A percentile compares a stretch with the other conserved stretches of the same genome.
phyloP scores from a whole-genome alignment of 64 coral and sea anemone genomes.

The Pocillopora verrucosa region DNA sequence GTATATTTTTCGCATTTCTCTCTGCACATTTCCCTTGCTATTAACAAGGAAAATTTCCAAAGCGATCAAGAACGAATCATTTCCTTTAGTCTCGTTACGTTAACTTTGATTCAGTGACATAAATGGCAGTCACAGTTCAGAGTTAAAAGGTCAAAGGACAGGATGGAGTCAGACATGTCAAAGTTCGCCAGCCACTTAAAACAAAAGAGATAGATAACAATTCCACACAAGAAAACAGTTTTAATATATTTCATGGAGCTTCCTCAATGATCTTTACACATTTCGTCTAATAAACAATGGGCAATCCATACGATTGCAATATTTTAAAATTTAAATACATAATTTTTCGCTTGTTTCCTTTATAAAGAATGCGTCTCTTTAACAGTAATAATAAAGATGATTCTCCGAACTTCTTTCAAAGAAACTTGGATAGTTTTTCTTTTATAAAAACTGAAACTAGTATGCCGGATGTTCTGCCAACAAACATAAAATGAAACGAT shows the following conservation, averaged over 20 bases:
- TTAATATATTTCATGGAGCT: conserved; percentile 7
- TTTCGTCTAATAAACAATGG: conserved; percentile 26
- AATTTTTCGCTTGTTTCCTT: background rate
- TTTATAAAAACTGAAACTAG: background rate
- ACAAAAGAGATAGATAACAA: background rate
- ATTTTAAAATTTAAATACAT: conserved; percentile 11
- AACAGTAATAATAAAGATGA: background rate
- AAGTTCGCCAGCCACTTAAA: background rate
- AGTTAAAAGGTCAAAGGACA: no score
- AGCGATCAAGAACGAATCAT: no score
- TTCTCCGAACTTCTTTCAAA: conserved; percentile 10
- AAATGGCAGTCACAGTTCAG: no score
- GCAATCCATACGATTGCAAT: background rate
- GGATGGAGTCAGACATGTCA: no score
- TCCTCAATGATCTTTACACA: conserved; percentile 48
- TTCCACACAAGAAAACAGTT: background rate
- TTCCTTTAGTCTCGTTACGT: no score
- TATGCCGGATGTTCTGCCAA: no score
- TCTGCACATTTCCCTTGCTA: no score
- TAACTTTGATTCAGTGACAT: no score
- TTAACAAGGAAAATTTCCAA: no score
- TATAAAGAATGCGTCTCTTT: background rate
- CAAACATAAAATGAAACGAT: background rate
- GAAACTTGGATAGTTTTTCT: background rate
- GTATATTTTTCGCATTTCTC: no score